Evolutionary conservation across 2,113 vertebrate genomes (phyloP), one percentile per base, ranked within the genome.

Genomic region (Speoplatyrhinus poulsoni): DNA sequence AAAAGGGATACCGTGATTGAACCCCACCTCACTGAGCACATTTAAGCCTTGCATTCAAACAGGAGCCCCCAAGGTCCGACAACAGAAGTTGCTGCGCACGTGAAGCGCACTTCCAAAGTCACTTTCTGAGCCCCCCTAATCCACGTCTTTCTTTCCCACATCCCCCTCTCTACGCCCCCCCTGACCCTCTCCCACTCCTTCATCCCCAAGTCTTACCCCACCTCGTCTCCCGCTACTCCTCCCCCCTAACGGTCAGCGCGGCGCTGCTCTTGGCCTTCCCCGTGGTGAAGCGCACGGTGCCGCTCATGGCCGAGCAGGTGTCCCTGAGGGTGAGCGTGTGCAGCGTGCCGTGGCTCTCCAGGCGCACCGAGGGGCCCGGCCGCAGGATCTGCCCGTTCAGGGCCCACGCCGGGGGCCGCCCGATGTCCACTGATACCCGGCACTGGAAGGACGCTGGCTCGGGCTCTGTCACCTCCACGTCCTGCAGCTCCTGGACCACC

Each of bases 201-300:
- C 26, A 3, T 26, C 26, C 26, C 26, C 2, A 26, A 26, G 2
- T 26, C 26, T 26, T 26, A 26, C 26, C 26, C 26, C 46, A 26
- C 26, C 26, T 26, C 26, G 26, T 26, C 26, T 26, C 9, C 26
- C 26, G 2, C 4, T 6, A 58, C 57, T 72, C 82, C 33, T 74
- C 61, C 70, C 65, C 77, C 3, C 36, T 32, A 4, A 93, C 88
- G 0, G 3, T 86, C 6, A 93, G 84, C 1, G 12, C 50, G 8
- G 92, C 91, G 1, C 87, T 89, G 75, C 82, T 91, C 60, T 84
- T 90, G 3, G 91, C 93, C 70, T 93, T 93, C 12, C 93, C 93
- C 17, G 82, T 76, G 1, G 89, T 91, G 32, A 94, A 92, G 65
- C 85, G 89, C 11, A 95, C 91, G 0, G 70, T 71, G 1, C 94